phyloP scores from a whole-genome alignment of 2,888 invertebrate genomes.

The Metallyticus violacea region DNA sequence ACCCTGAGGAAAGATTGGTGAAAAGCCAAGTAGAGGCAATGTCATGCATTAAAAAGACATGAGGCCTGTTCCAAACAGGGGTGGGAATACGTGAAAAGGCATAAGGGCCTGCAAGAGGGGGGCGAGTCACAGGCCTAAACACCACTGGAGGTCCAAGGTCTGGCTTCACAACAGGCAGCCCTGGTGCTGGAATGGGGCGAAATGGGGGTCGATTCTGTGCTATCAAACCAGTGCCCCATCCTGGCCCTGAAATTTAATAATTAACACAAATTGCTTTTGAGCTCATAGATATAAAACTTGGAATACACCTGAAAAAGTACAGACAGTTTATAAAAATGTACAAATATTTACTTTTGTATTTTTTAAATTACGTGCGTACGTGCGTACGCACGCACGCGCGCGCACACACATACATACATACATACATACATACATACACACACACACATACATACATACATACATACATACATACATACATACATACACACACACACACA shows the following conservation, averaged over 20 bases:
- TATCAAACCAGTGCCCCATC: conserved; percentile 5
- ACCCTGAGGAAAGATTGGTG: conserved; percentile 77
- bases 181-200: conserved; percentile 39
- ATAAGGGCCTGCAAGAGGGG: conserved; percentile 84
- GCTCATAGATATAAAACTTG: not conserved
- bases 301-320: not conserved
- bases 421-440: too few species aligned
- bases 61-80: conserved; percentile 73
- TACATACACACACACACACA: too few species aligned
- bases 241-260: conserved; percentile 21
- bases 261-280: not conserved
- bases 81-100: conserved; percentile 85
- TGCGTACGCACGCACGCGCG: too few species aligned
- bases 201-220: conserved; percentile 37
- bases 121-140: conserved; percentile 52
- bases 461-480: too few species aligned
- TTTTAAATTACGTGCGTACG: too few species aligned
- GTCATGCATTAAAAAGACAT: conserved; percentile 71
- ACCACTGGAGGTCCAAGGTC: conserved; percentile 53
- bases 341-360: not conserved
- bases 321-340: not conserved
- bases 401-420: too few species aligned
- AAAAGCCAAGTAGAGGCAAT: conserved; percentile 81
- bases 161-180: conserved; percentile 42
- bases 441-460: too few species aligned